Evolutionary conservation across 2,888 invertebrate species (phyloP), one percentile per base, ranked within the genome.

Genomic region (Anodontia alba): DNA sequence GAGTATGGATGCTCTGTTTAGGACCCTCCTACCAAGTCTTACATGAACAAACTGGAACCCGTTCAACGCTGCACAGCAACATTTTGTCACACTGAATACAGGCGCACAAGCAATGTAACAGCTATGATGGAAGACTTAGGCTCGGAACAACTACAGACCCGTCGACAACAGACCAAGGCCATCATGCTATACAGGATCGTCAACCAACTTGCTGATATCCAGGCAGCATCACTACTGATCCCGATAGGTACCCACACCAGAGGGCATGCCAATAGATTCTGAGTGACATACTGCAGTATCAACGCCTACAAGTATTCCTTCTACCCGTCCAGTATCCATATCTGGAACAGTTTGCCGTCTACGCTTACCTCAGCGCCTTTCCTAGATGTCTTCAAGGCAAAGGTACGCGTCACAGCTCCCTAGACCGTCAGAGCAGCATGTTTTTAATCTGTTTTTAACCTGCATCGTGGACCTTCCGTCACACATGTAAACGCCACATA

Each of bases 51-150:
- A 15, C n/a, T 81, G 1, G 81, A 81, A 20, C 38, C 29, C n/a
- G 81, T 81, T 3, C 80, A 86, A 73, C 26, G 78, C n/a, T 46
- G 80, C 43, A 80, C 81, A 29, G 81, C 79, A 26, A 68, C 77
- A 31, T 83, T 69, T 23, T 23, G 31, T 29, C 75, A 43, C 36
- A 42, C 67, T 29, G 80, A 80, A 68, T 78, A 82, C 54, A 46
- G 68, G 29, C 75, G 51, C 43, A 72, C 72, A 17, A 76, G 77
- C 66, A 84, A 80, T 46, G 78, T 78, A 1, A 69, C 80, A 26
- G 17, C 68, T 7, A 80, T 76, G 81, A 46, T 85, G 20, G 46
- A 71, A 43, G 29, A 78, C n/a, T 68, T 80, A 33, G 62, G 54
- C 26, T 54, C 23, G 54, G 54, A 54, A 26, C 54, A 54, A 54